phyloP scores from a whole-genome alignment of 2,888 invertebrate genomes.

The Agrotis puta region DNA sequence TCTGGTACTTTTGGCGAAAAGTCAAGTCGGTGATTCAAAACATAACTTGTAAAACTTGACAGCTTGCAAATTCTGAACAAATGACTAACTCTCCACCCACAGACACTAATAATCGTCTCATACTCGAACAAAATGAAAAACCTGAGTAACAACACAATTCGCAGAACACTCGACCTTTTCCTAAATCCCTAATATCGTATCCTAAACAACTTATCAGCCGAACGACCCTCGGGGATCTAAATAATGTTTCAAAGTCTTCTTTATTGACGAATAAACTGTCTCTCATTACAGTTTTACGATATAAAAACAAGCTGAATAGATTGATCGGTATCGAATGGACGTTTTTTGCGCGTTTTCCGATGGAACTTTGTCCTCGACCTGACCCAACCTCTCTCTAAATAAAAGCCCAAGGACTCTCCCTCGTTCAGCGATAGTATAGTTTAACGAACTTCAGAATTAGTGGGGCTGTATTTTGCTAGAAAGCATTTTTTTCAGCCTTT shows the following conservation, averaged over 20 bases:
- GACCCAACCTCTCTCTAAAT: slow-evolving; percentile 44
- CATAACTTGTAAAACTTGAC: neutral
- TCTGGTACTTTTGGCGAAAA: neutral
- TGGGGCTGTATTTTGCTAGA: neutral
- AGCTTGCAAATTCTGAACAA: neutral
- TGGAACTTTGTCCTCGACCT: slow-evolving; percentile 53
- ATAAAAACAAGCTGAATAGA: slow-evolving; percentile 43
- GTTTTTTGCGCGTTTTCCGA: slow-evolving; percentile 33
- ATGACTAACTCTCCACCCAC: neutral
- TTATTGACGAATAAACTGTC: slow-evolving; percentile 45
- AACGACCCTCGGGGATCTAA: slow-evolving; percentile 23
- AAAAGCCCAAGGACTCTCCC: slow-evolving; percentile 30
- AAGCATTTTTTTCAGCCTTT: too few species aligned
- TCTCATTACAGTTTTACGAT: slow-evolving; percentile 46
- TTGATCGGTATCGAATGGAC: slow-evolving; percentile 35
- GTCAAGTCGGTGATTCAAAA: neutral
- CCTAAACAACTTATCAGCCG: slow-evolving; percentile 48
- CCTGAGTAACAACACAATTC: slow-evolving; percentile 36
- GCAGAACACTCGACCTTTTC: slow-evolving; percentile 26
- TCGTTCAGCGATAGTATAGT: slow-evolving; percentile 15
- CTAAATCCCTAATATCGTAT: slow-evolving; percentile 31
- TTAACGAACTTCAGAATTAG: slow-evolving; percentile 24
- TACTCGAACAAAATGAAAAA: slow-evolving; percentile 8
- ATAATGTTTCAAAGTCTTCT: slow-evolving; percentile 31
- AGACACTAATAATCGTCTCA: neutral